Evolutionary conservation across 2,888 invertebrate species (phyloP).

Genomic region (Mellilla xanthometata): DNA sequence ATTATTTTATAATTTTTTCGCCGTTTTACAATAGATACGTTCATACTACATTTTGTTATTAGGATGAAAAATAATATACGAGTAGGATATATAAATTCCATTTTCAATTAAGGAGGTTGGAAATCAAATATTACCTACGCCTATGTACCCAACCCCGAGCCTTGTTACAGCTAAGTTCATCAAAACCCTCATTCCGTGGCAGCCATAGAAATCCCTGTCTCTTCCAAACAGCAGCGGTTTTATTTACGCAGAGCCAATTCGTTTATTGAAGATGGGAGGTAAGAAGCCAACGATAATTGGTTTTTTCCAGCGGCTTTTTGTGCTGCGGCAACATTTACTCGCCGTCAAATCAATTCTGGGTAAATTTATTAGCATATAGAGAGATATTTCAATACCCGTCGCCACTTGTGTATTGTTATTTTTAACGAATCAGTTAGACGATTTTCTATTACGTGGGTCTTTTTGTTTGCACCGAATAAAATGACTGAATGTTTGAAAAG

Average conservation of each 20-base stretch:
- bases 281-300: conserved; percentile 58
- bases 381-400: conserved; percentile 44
- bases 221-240: conserved; percentile 15
- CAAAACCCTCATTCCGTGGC: conserved; percentile 1
- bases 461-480: conserved; percentile 1
- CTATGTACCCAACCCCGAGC: too few species aligned
- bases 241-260: conserved; percentile 31
- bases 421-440: conserved; percentile 14
- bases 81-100: too few species aligned
- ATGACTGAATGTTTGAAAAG: not conserved
- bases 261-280: conserved; percentile 42
- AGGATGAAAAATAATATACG: too few species aligned
- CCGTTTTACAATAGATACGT: too few species aligned
- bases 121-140: too few species aligned
- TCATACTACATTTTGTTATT: too few species aligned
- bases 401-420: conserved; percentile 14
- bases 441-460: not conserved
- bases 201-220: conserved; percentile 19
- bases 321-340: conserved; percentile 46
- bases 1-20: too few species aligned
- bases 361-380: conserved; percentile 74
- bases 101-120: too few species aligned
- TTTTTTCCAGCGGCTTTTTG: conserved; percentile 53
- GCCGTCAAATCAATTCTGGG: conserved; percentile 61
- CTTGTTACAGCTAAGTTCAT: too few species aligned